Evolutionary conservation across 2,113 vertebrate genomes (phyloP), one percentile per base, ranked within the genome.

Genomic region (Gopherus evgoodei): DNA sequence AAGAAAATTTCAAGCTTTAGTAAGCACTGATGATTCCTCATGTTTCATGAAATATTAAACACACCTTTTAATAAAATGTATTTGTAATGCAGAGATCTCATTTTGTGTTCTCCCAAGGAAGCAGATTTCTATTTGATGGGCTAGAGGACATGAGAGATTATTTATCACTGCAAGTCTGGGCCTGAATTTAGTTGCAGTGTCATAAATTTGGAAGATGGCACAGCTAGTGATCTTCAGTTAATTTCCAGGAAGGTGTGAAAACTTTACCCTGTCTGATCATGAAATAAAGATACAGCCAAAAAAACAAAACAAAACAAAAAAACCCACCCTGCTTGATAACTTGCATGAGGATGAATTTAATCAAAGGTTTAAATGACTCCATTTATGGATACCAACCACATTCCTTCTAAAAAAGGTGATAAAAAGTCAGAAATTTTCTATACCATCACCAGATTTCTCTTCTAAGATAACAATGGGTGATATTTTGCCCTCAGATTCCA

Each of bases 231-330:
- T 96, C 83, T 90, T 69, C 62, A 84, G 83, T 90, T 96, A 97
- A 96, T 93, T 97, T 96, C 91, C 95, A 97, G 93, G 52, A 85
- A 90, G 93, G 85, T 87, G 91, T 95, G 76, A 93, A 96, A 97
- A 95, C 79, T 96, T 97, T 96, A 95, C 90, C 76, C 76, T 87
- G 75, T 69, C 8, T 91, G 89, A 95, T 93, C 0, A 0, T 84
- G 83, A 81, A 95, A 90, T 44, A 96, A 97, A 56, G 95, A 96
- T 90, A 86, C 91, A 56, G 75, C 44, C 29, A 80, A 85, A 97
- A 83, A 83, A 86, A 53, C 4, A 47, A 47, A 47, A 47, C 47
- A 47, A 47, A 49, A 49, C 8, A 8, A 11, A 49, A 49, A 49
- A 49, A 3, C 47, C 10, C 47, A 11, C 47, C 0, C 0, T 85